These are phyloP conservation scores for Apodemus agrarius DNA, from an alignment of 2,797 vertebrate genomes.

Conservation along the genomic window DNA sequence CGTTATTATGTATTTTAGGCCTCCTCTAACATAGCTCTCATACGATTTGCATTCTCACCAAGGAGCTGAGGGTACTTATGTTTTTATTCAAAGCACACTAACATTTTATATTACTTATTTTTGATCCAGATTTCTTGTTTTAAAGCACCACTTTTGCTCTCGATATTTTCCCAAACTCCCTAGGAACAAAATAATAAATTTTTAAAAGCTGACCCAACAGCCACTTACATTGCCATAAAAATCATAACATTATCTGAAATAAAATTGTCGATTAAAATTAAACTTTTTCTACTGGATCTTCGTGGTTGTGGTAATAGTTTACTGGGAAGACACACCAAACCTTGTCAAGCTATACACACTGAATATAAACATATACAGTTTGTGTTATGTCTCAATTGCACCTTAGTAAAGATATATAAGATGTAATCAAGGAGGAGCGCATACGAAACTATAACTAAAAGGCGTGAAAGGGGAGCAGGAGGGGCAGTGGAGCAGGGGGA, in stretches of 20 bases:
- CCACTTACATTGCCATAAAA: not conserved
- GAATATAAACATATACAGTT: not conserved
- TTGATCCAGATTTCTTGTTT: slow-evolving; percentile 24
- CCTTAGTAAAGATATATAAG: slow-evolving; percentile 11
- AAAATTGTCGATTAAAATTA: slow-evolving; percentile 15
- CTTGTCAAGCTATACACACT: not conserved
- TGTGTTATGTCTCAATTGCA: not conserved
- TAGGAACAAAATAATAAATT: slow-evolving; percentile 36
- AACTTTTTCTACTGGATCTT: not conserved
- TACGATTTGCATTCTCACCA: not conserved
- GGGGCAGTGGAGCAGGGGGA: no score
- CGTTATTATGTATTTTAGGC: not conserved
- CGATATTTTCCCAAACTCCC: slow-evolving; percentile 31
- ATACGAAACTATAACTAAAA: not conserved
- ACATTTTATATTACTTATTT: not conserved
- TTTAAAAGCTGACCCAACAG: slow-evolving; percentile 14
- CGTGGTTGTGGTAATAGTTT: not conserved
- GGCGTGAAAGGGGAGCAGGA: not conserved
- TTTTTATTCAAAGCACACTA: slow-evolving; percentile 38
- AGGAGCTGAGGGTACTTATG: not conserved
- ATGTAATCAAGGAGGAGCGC: not conserved
- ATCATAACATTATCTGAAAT: not conserved
- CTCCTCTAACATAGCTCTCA: not conserved
- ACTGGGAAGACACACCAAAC: not conserved
- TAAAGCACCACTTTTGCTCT: not conserved